phyloP scores from a whole-genome alignment of 1,140 invertebrate genomes.

The Brachionus calyciflorus region DNA sequence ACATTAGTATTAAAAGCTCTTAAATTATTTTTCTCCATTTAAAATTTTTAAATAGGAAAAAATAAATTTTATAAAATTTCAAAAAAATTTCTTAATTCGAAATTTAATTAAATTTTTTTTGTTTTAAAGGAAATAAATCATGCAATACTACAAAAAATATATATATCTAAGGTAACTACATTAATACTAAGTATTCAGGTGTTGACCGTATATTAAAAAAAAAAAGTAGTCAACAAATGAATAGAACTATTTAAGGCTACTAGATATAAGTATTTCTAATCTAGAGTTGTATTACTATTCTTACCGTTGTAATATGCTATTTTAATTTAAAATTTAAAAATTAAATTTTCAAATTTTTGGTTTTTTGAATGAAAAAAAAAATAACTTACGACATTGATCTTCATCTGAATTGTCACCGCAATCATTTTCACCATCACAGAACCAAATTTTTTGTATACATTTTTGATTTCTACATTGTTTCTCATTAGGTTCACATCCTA shows the following conservation, averaged over 20 bases:
- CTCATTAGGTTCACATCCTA: conserved; percentile 82
- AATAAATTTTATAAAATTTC: too few relatives aligned
- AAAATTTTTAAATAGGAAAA: too few relatives aligned
- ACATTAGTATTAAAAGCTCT: too few relatives aligned
- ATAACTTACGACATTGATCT: conserved; percentile 41
- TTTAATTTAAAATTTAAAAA: neutral
- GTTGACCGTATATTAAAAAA: too few relatives aligned
- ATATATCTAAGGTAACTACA: too few relatives aligned
- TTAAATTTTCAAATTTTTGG: conserved; percentile 1
- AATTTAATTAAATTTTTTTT: too few relatives aligned
- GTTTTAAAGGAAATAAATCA: too few relatives aligned
- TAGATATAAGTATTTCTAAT: neutral
- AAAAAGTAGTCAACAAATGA: conserved; percentile 24
- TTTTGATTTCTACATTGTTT: conserved; percentile 86
- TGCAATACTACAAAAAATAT: too few relatives aligned
- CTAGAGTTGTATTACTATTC: neutral
- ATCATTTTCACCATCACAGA: conserved; percentile 48
- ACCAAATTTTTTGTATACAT: conserved; percentile 72
- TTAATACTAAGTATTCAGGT: too few relatives aligned
- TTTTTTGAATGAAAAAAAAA: too few relatives aligned
- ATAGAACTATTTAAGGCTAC: neutral
- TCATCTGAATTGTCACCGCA: conserved; percentile 46
- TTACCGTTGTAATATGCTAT: conserved; percentile 30
- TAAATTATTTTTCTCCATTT: too few relatives aligned
- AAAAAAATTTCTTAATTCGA: too few relatives aligned